Percentiles rank a stretch among this genome's conserved stretches.
phyloP scores from a whole-genome alignment of 2,888 invertebrate species.

The Caenorhabditis sp. region DNA sequence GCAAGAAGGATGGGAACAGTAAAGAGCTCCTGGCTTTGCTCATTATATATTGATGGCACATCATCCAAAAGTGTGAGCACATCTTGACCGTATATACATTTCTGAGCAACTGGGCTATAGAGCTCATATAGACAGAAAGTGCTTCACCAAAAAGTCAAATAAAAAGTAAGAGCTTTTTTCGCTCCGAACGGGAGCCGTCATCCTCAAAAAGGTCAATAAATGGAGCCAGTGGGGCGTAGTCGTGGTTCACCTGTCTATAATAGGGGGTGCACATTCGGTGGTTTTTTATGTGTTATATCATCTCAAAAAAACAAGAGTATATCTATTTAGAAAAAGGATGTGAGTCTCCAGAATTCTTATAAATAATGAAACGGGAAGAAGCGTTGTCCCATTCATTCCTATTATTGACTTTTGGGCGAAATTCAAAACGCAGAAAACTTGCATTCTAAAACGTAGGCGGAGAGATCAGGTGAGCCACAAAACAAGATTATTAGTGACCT shows the following conservation, averaged over 20 bases:
- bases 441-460: slow-evolving; percentile 25
- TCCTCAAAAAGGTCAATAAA: slow-evolving; percentile 38
- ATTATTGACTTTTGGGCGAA: slow-evolving; percentile 34
- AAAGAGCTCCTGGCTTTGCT: background rate
- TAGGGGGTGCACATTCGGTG: slow-evolving; percentile 56
- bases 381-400: slow-evolving; percentile 7
- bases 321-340: slow-evolving; percentile 11
- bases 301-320: background rate
- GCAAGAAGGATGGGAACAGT: slow-evolving; percentile 10
- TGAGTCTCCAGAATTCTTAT: too few species aligned
- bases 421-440: slow-evolving; percentile 27
- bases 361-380: background rate
- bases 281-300: slow-evolving; percentile 29
- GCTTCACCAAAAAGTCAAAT: slow-evolving; percentile 5
- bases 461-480: background rate
- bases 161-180: background rate
- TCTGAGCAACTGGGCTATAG: slow-evolving; percentile 28
- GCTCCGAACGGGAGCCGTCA: slow-evolving; percentile 15
- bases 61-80: slow-evolving; percentile 5
- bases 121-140: background rate
- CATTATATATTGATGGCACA: slow-evolving; percentile 48
- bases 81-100: slow-evolving; percentile 46
- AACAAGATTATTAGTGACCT: slow-evolving; percentile 11
- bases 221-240: slow-evolving; percentile 14
- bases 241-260: slow-evolving; percentile 48